Base-by-base conservation (phyloP, 2,113 vertebrate species). In the Empidonax alnorum region DNA sequence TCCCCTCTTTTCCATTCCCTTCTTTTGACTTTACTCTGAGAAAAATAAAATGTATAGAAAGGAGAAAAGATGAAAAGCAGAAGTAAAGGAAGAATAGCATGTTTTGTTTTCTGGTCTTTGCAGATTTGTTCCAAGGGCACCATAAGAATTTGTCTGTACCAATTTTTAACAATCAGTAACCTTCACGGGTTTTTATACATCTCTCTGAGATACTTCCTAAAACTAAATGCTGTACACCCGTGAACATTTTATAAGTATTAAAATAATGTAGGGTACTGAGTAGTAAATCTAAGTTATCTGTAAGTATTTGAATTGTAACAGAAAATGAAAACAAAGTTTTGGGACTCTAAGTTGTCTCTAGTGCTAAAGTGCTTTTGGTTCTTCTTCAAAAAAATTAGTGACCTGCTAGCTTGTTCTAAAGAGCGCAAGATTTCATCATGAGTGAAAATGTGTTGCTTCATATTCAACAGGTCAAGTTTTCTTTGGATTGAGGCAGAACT, bases 391-490 rank as follows among this genome's bases (percentile, higher is more conserved):
- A 81, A 93, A 84, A 7, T 56, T 7, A 55, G 9, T 67, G 19
- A 3, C 10, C 72, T 69, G 3, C 74, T 82, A 53, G 12, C 12
- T 18, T 89, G 9, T 27, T 87, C 7, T 69, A n/a, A 76, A 91
- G 12, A 80, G 22, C 5, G 6, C 7, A 55, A 55, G 39, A 41
- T 21, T 59, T 83, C 19, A 50, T 85, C 15, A 24, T 28, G 31
- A 18, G 30, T 95, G 50, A 93, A 90, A 88, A 77, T 59, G 0
- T 55, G 13, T 71, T 90, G 10, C 42, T 92, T 96, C 61, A 10
- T 72, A 37, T 89, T 76, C 79, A 84, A 83, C 76, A 94, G 93
- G 92, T 90, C 87, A 88, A 83, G 28, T 39, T 93, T 91, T 86
- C 90, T 84, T 77, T 0, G 0, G 20, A 77, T 28, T 88, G 50